Conservation (phyloP, 2,888 invertebrate genomes). For the Dysmachus trigonus region DNA sequence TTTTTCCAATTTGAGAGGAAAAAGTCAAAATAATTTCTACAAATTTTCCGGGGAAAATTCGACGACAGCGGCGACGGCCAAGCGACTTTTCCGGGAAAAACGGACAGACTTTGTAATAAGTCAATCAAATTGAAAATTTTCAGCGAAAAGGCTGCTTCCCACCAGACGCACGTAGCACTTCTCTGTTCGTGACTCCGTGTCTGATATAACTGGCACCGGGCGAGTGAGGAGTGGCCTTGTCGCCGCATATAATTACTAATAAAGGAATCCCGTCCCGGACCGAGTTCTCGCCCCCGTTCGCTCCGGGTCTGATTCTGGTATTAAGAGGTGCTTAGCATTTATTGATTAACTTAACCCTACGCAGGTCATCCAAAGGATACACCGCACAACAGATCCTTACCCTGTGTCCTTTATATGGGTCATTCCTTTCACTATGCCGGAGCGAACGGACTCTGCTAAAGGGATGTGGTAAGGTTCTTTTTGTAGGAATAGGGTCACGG, state of each 20-base stretch:
- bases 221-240: not conserved
- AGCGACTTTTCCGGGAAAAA: not conserved
- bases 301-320: not conserved
- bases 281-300: not conserved
- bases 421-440: not conserved
- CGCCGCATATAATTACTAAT: conserved; percentile 31
- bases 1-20: not conserved
- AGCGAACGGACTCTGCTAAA: not conserved
- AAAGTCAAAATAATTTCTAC: not conserved
- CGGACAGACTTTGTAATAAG: not conserved
- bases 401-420: not conserved
- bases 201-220: conserved; percentile 2
- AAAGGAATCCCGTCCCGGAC: conserved; percentile 2
- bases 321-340: conserved; percentile 28
- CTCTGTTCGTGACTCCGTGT: conserved; percentile 26
- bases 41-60: not conserved
- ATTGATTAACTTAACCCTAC: conserved; percentile 18
- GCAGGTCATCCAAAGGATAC: conserved; percentile 17
- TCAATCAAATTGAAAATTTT: conserved; percentile 28
- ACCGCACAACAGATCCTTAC: conserved; percentile 23
- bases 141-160: not conserved
- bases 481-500: conserved; percentile 2
- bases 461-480: not conserved
- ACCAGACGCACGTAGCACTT: not conserved
- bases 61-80: too few species aligned